phyloP scores from a whole-genome alignment of 2,113 vertebrate genomes.

The Malaclemys terrapin region DNA sequence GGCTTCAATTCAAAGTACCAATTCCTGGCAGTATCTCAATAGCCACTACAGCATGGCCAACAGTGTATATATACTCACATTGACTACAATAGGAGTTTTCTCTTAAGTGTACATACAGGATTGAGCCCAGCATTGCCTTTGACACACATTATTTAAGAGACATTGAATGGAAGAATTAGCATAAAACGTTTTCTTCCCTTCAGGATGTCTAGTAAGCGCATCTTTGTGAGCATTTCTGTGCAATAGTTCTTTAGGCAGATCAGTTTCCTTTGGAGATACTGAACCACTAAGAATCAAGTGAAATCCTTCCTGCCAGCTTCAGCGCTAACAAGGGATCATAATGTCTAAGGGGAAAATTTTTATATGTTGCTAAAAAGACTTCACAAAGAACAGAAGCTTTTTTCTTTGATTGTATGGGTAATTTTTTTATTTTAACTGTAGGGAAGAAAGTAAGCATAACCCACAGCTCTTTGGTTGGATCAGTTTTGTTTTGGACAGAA shows the following conservation, averaged over 20 bases:
- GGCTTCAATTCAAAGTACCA: neutral
- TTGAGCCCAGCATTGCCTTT: neutral
- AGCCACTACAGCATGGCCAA: neutral
- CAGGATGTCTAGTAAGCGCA: fast-evolving
- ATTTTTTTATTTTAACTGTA: neutral
- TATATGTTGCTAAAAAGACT: neutral
- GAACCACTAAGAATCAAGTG: fast-evolving
- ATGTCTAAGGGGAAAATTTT: neutral
- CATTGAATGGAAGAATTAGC: neutral
- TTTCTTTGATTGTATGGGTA: neutral
- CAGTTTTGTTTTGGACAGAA: neutral
- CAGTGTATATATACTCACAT: neutral
- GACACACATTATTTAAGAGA: neutral
- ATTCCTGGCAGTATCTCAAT: neutral
- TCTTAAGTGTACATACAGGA: neutral
- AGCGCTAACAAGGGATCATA: neutral
- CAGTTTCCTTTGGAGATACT: neutral
- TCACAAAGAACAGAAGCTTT: neutral
- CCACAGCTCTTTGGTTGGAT: neutral
- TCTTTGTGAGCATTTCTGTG: neutral
- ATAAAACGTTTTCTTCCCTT: neutral
- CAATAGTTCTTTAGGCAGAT: neutral
- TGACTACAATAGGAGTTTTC: neutral
- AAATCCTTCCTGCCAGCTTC: neutral
- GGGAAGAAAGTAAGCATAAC: neutral